Conservation (phyloP, 2,888 invertebrate species). For the Lasioglossum vierecki region DNA sequence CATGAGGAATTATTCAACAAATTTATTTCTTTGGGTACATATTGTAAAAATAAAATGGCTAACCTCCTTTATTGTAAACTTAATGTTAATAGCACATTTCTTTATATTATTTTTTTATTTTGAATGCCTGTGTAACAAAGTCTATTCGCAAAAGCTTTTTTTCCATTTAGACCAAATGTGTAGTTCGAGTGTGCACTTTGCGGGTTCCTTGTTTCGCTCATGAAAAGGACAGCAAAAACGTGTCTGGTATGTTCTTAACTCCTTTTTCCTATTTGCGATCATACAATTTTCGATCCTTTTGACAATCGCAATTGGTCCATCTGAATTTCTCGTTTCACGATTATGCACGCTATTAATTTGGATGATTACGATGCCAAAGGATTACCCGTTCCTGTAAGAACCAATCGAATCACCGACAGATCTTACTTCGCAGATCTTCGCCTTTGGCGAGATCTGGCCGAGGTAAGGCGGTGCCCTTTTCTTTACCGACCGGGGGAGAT, state of each 20-base stretch:
- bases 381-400: slow-evolving; percentile 6
- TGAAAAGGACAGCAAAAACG: background rate
- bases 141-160: background rate
- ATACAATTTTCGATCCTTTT: background rate
- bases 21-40: background rate
- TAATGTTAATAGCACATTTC: background rate
- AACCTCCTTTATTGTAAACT: background rate
- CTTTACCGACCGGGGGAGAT: slow-evolving; percentile 55
- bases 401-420: slow-evolving; percentile 53
- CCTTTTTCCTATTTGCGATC: background rate
- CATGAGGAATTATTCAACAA: background rate
- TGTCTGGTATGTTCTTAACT: background rate
- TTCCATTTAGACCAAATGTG: background rate
- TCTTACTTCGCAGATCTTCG: slow-evolving; percentile 42
- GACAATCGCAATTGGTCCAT: background rate
- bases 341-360: slow-evolving; percentile 29
- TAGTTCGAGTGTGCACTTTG: background rate
- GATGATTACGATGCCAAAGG: slow-evolving; percentile 48
- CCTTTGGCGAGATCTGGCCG: slow-evolving; percentile 40
- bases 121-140: background rate
- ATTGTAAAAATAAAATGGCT: background rate
- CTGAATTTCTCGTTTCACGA: background rate
- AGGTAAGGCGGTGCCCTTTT: slow-evolving; percentile 60
- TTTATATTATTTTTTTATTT: background rate
- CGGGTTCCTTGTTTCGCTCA: background rate